Percentiles rank a stretch among this genome's conserved stretches.
Conservation (phyloP, 2,797 vertebrate genomes). For the Neoniphon sammara region DNA sequence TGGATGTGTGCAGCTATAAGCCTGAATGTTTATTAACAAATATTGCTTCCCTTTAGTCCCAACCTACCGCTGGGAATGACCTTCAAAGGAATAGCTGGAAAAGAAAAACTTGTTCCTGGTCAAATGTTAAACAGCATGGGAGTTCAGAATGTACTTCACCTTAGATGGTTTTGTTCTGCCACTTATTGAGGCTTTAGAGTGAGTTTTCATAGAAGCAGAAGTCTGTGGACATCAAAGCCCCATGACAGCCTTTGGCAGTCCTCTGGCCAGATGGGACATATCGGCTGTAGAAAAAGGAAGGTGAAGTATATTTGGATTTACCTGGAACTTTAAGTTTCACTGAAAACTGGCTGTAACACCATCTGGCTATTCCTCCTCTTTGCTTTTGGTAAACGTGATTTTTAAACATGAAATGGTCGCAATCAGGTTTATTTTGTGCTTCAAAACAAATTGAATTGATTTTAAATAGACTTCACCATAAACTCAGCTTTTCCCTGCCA, state of each 20-base stretch:
- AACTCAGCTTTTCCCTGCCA: neutral
- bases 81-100: constrained; percentile 11
- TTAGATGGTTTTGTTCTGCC: constrained; percentile 69
- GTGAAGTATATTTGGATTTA: constrained; percentile 75
- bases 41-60: neutral
- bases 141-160: constrained; percentile 66
- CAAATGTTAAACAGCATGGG: constrained; percentile 46
- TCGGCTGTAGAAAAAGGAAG: constrained; percentile 69
- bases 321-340: constrained; percentile 56
- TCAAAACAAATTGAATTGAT: neutral
- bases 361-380: constrained; percentile 58
- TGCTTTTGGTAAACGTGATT: constrained; percentile 27
- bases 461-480: neutral
- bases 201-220: constrained; percentile 85
- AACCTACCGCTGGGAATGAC: neutral
- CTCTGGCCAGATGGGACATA: constrained; percentile 74
- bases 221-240: constrained; percentile 86
- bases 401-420: constrained; percentile 14
- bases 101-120: constrained; percentile 5
- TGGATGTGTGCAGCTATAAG: neutral
- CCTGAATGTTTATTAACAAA: constrained; percentile 15
- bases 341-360: constrained; percentile 63
- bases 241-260: constrained; percentile 81
- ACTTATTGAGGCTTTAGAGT: constrained; percentile 67
- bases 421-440: neutral